A percentile compares a stretch with the other conserved stretches of the same genome.
Conservation (phyloP, 2,113 vertebrate species). For the Pedionomus torquatus region DNA sequence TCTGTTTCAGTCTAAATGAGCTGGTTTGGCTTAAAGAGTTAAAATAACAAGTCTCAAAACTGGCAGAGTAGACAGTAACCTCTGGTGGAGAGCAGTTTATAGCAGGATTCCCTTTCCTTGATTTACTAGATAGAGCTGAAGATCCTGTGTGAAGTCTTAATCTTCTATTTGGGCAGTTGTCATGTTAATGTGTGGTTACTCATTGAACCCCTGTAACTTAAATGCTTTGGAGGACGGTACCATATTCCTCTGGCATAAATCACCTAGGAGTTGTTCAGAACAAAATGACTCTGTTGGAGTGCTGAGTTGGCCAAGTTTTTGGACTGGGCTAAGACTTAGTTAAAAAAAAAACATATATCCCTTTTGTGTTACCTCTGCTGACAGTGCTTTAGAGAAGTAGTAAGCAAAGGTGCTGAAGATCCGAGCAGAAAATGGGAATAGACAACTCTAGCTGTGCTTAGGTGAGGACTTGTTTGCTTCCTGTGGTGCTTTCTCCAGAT, state of each 20-base stretch:
- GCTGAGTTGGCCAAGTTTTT: not conserved
- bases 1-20: not conserved
- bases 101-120: not conserved
- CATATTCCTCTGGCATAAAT: not conserved
- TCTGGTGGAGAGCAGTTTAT: not conserved
- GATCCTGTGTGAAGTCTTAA: not conserved
- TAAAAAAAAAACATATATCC: not conserved
- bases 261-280: not conserved
- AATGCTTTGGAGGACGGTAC: not conserved
- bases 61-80: not conserved
- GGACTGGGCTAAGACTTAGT: not conserved
- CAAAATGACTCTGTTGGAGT: not conserved
- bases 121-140: not conserved
- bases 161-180: not conserved
- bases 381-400: constrained; percentile 11
- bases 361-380: not conserved
- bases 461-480: constrained; percentile 41
- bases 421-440: constrained; percentile 16
- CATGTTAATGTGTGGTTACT: not conserved
- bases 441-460: constrained; percentile 35
- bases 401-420: constrained; percentile 25
- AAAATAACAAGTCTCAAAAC: not conserved
- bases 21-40: not conserved
- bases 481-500: constrained; percentile 30
- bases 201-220: not conserved